Conservation (phyloP, 2,113 vertebrate species). For the Steatornis caripensis region DNA sequence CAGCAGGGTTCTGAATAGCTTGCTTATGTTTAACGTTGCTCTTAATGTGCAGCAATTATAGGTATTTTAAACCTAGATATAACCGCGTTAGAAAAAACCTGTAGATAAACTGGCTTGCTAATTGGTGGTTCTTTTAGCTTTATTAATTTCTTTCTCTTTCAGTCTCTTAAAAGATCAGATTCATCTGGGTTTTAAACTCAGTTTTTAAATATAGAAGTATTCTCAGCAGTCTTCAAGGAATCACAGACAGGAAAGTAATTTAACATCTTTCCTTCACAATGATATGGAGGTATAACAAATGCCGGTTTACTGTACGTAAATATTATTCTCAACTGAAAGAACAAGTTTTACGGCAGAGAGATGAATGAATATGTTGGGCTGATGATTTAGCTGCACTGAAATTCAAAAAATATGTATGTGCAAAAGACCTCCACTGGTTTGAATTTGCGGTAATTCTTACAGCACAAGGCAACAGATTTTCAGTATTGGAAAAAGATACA, state of each 20-base stretch:
- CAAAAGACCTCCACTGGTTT: background rate
- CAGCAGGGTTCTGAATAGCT: background rate
- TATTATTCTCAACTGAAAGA: background rate
- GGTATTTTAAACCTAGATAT: background rate
- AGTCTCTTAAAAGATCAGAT: background rate
- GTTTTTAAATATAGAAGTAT: background rate
- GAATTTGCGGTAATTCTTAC: background rate
- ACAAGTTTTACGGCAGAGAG: background rate
- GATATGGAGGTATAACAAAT: background rate
- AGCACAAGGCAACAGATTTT: background rate
- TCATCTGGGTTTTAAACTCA: rapidly evolving
- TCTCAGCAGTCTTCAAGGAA: background rate
- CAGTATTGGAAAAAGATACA: background rate
- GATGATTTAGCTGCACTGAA: conserved; percentile 1
- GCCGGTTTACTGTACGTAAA: background rate
- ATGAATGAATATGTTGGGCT: background rate
- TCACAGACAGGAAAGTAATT: background rate
- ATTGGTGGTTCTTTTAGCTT: background rate
- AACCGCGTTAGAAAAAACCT: background rate
- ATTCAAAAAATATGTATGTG: background rate
- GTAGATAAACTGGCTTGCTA: background rate
- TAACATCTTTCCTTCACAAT: background rate
- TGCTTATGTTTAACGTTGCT: background rate
- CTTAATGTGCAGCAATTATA: background rate
- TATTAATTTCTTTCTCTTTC: background rate